These are phyloP conservation scores for Malurus cyaneus DNA, from an alignment of 2,113 vertebrate species.

Conservation along the genomic window DNA sequence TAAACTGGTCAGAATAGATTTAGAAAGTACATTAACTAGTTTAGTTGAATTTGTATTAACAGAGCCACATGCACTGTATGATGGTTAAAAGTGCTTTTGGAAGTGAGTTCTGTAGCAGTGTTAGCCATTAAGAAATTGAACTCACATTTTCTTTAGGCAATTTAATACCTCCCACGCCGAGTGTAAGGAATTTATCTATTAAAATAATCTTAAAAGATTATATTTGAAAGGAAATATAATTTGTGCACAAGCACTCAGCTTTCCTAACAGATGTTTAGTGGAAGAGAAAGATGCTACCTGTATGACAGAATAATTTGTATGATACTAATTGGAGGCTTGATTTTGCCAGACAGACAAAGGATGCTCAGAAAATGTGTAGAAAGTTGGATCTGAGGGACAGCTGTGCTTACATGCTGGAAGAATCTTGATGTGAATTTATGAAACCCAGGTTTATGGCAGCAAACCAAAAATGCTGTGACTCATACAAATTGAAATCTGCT, in stretches of 20 bases:
- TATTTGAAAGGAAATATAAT: constrained; percentile 7
- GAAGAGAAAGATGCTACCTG: background rate
- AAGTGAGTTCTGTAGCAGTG: background rate
- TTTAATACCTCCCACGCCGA: background rate
- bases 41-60: background rate
- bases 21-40: background rate
- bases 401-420: constrained; percentile 22
- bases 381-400: constrained; percentile 19
- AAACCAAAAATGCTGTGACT: constrained; percentile 19
- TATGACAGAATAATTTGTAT: background rate
- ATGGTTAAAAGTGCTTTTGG: background rate
- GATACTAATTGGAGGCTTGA: constrained; percentile 4
- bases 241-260: background rate
- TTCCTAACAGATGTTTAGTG: background rate
- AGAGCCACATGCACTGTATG: background rate
- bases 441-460: constrained; percentile 23
- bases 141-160: background rate
- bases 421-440: constrained; percentile 35
- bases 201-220: background rate
- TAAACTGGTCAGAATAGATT: background rate
- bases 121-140: background rate
- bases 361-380: constrained; percentile 3
- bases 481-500: constrained; percentile 14
- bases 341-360: constrained; percentile 33
- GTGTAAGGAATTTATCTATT: background rate